Conservation (phyloP, 2,888 invertebrate genomes). For the Brenthis daphne region DNA sequence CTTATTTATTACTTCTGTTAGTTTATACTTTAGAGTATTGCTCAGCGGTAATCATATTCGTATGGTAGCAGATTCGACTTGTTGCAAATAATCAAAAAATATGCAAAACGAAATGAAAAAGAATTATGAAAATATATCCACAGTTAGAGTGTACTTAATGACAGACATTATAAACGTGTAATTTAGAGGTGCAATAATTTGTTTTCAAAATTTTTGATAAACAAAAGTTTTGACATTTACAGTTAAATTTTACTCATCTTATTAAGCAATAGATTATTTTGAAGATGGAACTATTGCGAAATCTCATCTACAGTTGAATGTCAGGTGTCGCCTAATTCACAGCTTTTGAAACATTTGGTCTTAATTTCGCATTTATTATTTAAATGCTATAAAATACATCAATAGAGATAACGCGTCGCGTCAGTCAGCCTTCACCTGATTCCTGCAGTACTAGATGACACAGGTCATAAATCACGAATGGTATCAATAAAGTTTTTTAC, state of each 20-base stretch:
- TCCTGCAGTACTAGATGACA: constrained; percentile 10
- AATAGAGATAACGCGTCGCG: constrained; percentile 17
- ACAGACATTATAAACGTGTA: not conserved
- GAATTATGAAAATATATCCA: not conserved
- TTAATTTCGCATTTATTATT: constrained; percentile 32
- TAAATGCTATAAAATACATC: constrained; percentile 28
- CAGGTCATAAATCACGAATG: constrained; percentile 1
- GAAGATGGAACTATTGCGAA: constrained; percentile 1
- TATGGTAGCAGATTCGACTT: not conserved
- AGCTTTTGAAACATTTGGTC: constrained; percentile 25
- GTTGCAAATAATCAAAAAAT: not conserved
- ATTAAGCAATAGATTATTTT: constrained; percentile 2
- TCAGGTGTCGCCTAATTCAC: constrained; percentile 29
- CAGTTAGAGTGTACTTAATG: not conserved
- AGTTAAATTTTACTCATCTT: not conserved
- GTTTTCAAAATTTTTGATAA: not conserved
- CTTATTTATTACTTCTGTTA: constrained; percentile 37
- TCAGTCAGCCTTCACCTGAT: constrained; percentile 38
- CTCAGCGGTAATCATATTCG: too few relatives aligned
- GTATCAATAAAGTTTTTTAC: not conserved
- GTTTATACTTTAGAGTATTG: not conserved
- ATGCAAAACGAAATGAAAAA: not conserved
- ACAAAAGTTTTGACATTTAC: not conserved
- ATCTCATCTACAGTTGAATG: constrained; percentile 13
- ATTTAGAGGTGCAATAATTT: too few relatives aligned